phyloP scores from a whole-genome alignment of 1,140 invertebrate species.

The Geopemphigus sp. region DNA sequence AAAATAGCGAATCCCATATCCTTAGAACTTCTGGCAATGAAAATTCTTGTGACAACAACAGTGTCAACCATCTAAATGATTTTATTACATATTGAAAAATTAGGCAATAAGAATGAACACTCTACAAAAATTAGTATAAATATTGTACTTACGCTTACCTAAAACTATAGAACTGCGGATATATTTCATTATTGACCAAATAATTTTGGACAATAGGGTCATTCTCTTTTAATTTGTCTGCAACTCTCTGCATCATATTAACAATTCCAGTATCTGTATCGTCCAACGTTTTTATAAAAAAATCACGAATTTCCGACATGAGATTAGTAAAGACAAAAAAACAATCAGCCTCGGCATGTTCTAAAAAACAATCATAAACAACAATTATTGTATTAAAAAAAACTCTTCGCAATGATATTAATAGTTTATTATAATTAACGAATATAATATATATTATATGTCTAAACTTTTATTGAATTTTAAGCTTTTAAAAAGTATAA shows the following conservation, averaged over 20 bases:
- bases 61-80: conserved; percentile 81
- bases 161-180: conserved; percentile 95
- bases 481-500: too few species aligned
- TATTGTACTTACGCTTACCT: conserved; percentile 58
- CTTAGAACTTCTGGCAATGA: conserved; percentile 91
- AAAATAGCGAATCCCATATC: conserved; percentile 94
- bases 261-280: conserved; percentile 87
- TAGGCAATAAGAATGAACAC: conserved; percentile 26
- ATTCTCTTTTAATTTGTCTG: conserved; percentile 70
- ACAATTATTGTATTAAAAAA: too few species aligned
- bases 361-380: conserved; percentile 60
- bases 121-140: background rate
- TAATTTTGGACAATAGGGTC: conserved; percentile 75
- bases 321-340: conserved; percentile 98
- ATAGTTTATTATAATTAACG: too few species aligned
- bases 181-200: conserved; percentile 78
- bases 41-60: conserved; percentile 97
- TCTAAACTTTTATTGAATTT: too few species aligned
- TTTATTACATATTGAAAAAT: background rate
- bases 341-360: conserved; percentile 92
- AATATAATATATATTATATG: too few species aligned
- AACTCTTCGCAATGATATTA: too few species aligned
- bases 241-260: conserved; percentile 77
- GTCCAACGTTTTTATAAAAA: conserved; percentile 94
- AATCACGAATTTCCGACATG: conserved; percentile 95